Conservation (phyloP, 2,888 invertebrate species). For the Chymomyza fuscimana region DNA sequence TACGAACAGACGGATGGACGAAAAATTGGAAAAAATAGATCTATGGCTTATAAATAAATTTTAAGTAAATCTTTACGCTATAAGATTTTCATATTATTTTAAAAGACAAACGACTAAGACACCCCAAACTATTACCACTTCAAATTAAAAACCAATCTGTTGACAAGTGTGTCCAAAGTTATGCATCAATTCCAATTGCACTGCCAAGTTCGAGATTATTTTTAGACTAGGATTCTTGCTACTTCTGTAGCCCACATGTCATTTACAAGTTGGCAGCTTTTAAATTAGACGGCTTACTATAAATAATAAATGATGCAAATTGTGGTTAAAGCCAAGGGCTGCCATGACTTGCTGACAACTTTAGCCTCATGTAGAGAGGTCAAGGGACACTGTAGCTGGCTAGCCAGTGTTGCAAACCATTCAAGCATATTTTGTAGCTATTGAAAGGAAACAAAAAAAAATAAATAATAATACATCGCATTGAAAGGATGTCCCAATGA, state of each 20-base stretch:
- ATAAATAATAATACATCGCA: neutral
- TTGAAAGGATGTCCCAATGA: neutral
- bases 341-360: neutral
- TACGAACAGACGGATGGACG: too few species aligned
- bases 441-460: neutral
- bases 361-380: neutral
- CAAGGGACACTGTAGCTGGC: neutral
- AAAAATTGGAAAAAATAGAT: too few species aligned
- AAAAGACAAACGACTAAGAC: too few species aligned
- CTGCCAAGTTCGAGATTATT: neutral
- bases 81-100: too few species aligned
- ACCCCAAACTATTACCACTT: too few species aligned
- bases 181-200: neutral
- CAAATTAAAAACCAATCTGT: too few species aligned
- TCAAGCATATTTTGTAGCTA: neutral
- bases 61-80: too few species aligned
- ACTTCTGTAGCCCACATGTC: slow-evolving; percentile 16
- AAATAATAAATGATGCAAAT: slow-evolving; percentile 7
- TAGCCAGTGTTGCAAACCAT: neutral
- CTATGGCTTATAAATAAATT: too few species aligned
- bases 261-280: slow-evolving; percentile 5
- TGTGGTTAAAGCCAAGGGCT: neutral
- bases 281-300: slow-evolving; percentile 7
- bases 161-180: too few species aligned
- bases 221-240: neutral